Evolutionary conservation across 1,140 invertebrate genomes (phyloP).

Genomic region (Drosophila triauraria): DNA sequence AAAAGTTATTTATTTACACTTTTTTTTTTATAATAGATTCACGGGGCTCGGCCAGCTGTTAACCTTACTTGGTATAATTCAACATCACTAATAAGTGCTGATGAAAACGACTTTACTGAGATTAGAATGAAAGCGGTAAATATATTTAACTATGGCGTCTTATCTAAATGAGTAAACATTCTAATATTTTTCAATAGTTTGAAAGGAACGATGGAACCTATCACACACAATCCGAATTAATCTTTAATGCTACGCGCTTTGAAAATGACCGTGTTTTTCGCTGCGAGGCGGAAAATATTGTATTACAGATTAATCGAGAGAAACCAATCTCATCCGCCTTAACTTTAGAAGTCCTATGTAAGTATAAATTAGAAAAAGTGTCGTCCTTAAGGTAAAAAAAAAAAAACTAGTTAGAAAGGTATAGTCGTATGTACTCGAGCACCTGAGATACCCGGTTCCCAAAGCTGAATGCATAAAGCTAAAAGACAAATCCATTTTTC

Average conservation of each 20-base stretch:
- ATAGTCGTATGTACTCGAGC: no score
- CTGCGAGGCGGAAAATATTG: conserved; percentile 93
- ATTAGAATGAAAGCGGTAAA: conserved; percentile 76
- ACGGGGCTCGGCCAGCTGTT: conserved; percentile 92
- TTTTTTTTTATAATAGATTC: conserved; percentile 83
- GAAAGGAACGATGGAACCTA: conserved; percentile 89
- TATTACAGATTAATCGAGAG: conserved; percentile 89
- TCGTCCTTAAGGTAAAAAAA: neutral
- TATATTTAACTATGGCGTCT: conserved; percentile 5
- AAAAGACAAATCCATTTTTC: no score
- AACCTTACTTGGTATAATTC: conserved; percentile 94
- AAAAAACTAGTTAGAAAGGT: neutral
- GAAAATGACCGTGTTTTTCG: conserved; percentile 92
- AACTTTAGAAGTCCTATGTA: conserved; percentile 93
- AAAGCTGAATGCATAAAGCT: neutral
- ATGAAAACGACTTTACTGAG: conserved; percentile 78
- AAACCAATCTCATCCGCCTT: conserved; percentile 89
- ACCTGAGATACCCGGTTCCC: neutral
- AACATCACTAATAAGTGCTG: conserved; percentile 87
- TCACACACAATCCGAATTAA: conserved; percentile 91
- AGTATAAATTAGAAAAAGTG: conserved; percentile 85
- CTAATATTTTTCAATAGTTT: conserved; percentile 38
- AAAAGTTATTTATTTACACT: neutral
- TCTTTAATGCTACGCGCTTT: conserved; percentile 91
- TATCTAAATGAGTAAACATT: no score